Percentiles rank a stretch among this genome's conserved stretches.
Conservation (phyloP, 1,140 invertebrate species). For the Cherax quadricarinatus region DNA sequence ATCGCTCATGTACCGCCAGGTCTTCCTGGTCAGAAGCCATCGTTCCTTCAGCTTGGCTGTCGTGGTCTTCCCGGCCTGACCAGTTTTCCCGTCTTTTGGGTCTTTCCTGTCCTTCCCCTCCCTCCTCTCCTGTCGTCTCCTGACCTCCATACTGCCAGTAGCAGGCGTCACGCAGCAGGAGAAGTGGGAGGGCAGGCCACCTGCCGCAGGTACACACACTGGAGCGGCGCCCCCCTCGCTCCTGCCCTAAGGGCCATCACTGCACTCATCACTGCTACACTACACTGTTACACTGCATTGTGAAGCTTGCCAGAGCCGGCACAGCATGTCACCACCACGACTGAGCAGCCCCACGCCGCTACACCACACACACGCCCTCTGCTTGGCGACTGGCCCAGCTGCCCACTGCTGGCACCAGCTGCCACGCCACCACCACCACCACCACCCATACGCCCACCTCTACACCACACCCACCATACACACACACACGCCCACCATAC, state of each 20-base stretch:
- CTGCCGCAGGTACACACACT: conserved; percentile 19
- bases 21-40: conserved; percentile 91
- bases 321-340: conserved; percentile 30
- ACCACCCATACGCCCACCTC: conserved; percentile 7
- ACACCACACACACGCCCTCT: not conserved
- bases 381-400: conserved; percentile 33
- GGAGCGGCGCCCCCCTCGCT: conserved; percentile 43
- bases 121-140: conserved; percentile 22
- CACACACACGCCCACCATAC: not conserved
- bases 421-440: conserved; percentile 33
- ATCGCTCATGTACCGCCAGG: conserved; percentile 93
- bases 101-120: conserved; percentile 31
- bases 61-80: conserved; percentile 54
- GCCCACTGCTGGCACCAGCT: conserved; percentile 1
- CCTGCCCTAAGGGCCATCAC: conserved; percentile 12
- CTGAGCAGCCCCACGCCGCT: conserved; percentile 8
- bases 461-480: conserved; percentile 3
- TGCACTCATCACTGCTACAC: not conserved
- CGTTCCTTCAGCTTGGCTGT: conserved; percentile 80
- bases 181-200: conserved; percentile 36
- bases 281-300: conserved; percentile 13
- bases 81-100: conserved; percentile 34
- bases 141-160: conserved; percentile 28
- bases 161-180: conserved; percentile 37
- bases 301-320: not conserved